phyloP scores from a whole-genome alignment of 2,797 vertebrate genomes.

The Salmo trutta region DNA sequence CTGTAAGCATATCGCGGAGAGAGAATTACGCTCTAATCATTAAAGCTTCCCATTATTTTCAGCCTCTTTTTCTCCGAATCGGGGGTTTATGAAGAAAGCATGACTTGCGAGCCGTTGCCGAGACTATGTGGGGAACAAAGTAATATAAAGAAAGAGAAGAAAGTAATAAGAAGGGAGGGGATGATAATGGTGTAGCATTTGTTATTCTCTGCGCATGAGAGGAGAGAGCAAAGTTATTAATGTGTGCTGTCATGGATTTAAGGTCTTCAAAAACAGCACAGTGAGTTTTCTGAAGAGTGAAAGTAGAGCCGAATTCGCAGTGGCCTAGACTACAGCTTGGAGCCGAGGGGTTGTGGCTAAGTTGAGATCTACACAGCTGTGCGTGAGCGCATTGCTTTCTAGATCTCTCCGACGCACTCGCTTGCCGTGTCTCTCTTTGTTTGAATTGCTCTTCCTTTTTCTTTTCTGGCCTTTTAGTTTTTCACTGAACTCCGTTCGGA shows the following conservation, averaged over 20 bases:
- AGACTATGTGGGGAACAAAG: slow-evolving; percentile 66
- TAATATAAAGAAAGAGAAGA: slow-evolving; percentile 56
- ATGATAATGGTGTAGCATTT: slow-evolving; percentile 54
- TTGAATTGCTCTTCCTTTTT: neutral
- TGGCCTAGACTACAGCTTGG: neutral
- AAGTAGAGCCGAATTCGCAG: neutral
- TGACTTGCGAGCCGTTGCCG: slow-evolving; percentile 45
- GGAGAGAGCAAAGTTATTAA: slow-evolving; percentile 56
- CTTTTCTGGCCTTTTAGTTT: neutral
- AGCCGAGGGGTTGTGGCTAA: neutral
- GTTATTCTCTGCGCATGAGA: slow-evolving; percentile 50
- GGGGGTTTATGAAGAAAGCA: slow-evolving; percentile 61
- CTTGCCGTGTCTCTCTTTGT: neutral
- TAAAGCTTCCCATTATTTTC: slow-evolving; percentile 55
- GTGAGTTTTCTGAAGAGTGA: neutral
- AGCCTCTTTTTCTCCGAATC: slow-evolving; percentile 58
- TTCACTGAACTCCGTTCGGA: too few species aligned
- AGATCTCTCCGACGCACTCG: neutral
- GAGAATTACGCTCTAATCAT: slow-evolving; percentile 63
- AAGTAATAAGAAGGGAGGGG: slow-evolving; percentile 31
- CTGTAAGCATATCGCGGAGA: slow-evolving; percentile 42
- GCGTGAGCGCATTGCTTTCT: neutral
- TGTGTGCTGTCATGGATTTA: slow-evolving; percentile 65
- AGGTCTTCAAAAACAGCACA: slow-evolving; percentile 52
- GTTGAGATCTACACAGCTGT: neutral